Evolutionary conservation across 2,888 invertebrate species (phyloP).

Genomic region (Drosophila meridionalis): DNA sequence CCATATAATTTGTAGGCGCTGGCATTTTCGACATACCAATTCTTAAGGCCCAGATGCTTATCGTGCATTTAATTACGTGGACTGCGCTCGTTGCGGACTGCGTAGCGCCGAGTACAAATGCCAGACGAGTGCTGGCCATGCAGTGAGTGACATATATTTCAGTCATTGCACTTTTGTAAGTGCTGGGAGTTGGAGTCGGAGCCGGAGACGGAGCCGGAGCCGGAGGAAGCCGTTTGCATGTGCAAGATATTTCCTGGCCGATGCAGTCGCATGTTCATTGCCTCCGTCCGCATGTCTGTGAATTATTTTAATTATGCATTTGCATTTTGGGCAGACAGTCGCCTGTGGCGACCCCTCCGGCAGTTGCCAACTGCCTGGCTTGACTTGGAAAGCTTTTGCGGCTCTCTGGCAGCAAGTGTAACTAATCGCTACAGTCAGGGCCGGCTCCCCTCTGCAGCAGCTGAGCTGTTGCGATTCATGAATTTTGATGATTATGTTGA

Average conservation of each 20-base stretch:
- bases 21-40: slow-evolving; percentile 57
- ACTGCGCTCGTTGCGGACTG: slow-evolving; percentile 8
- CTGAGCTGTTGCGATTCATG: slow-evolving; percentile 61
- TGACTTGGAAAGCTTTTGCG: slow-evolving; percentile 21
- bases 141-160: slow-evolving; percentile 56
- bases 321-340: slow-evolving; percentile 55
- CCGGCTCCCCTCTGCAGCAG: not conserved
- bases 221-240: slow-evolving; percentile 10
- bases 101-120: slow-evolving; percentile 7
- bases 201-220: not conserved
- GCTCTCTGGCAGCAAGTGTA: slow-evolving; percentile 53
- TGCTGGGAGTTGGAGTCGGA: not conserved
- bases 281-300: slow-evolving; percentile 60
- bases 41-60: slow-evolving; percentile 31
- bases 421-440: slow-evolving; percentile 60
- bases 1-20: slow-evolving; percentile 62
- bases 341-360: slow-evolving; percentile 18
- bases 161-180: slow-evolving; percentile 60
- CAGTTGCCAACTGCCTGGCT: slow-evolving; percentile 21
- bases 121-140: slow-evolving; percentile 33
- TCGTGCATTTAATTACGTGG: slow-evolving; percentile 70
- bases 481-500: slow-evolving; percentile 77
- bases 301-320: slow-evolving; percentile 74
- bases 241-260: slow-evolving; percentile 39
- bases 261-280: slow-evolving; percentile 58